Conservation (phyloP, 2,888 invertebrate species). For the Osmoderma eremita region DNA sequence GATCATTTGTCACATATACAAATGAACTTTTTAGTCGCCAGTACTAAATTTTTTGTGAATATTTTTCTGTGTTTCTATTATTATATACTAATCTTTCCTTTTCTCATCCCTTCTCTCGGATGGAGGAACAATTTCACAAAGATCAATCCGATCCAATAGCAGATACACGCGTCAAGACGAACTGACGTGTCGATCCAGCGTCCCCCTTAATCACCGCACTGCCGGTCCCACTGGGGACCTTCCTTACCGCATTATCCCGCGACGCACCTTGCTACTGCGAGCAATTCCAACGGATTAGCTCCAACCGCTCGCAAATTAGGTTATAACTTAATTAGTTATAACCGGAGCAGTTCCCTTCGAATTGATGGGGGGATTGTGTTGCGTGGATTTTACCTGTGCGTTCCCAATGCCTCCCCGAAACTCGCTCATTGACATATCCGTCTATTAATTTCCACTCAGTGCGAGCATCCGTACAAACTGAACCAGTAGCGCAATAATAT, state of each 20-base stretch:
- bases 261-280: not conserved
- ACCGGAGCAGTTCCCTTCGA: not conserved
- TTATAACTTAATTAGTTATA: slow-evolving; percentile 16
- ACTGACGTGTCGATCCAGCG: not conserved
- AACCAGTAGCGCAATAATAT: not conserved
- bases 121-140: too few relatives aligned
- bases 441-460: slow-evolving; percentile 18
- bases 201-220: slow-evolving; percentile 5
- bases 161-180: not conserved
- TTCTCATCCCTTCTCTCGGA: too few relatives aligned
- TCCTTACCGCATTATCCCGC: not conserved
- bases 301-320: slow-evolving; percentile 7
- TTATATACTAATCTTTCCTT: too few relatives aligned
- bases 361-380: not conserved
- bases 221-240: not conserved
- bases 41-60: too few relatives aligned
- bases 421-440: slow-evolving; percentile 15
- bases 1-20: too few relatives aligned
- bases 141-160: too few relatives aligned
- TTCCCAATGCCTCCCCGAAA: not conserved
- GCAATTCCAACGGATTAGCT: not conserved
- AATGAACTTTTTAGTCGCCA: too few relatives aligned
- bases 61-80: too few relatives aligned
- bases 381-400: slow-evolving; percentile 2
- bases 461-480: not conserved